phyloP scores from a whole-genome alignment of 2,797 vertebrate species.

The Parauchenoglanis ngamensis region DNA sequence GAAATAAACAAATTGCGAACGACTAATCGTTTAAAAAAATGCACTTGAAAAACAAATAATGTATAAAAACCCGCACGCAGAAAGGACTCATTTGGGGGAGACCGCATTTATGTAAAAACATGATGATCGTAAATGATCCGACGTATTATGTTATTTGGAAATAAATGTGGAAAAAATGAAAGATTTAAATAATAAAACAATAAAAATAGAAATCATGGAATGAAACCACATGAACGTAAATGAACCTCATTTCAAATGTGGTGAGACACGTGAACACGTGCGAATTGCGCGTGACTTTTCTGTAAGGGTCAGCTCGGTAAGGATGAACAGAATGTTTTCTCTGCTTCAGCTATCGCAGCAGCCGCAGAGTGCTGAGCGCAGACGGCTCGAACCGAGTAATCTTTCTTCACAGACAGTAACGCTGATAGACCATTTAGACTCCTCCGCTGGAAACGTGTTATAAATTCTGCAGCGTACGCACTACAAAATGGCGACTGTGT shows the following conservation, averaged over 20 bases:
- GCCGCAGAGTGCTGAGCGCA: slow-evolving; percentile 36
- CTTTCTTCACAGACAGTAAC: slow-evolving; percentile 45
- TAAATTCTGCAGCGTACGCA: slow-evolving; percentile 32
- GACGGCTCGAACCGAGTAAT: slow-evolving; percentile 21
- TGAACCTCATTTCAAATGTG: not conserved
- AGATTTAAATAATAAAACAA: not conserved
- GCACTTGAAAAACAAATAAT: no score
- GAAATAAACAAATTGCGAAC: no score
- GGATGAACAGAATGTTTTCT: slow-evolving; percentile 26
- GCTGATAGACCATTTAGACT: slow-evolving; percentile 45
- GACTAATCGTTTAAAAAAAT: no score
- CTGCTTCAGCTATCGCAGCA: slow-evolving; percentile 15
- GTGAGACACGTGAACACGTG: not conserved
- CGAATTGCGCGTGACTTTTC: not conserved
- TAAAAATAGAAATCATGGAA: not conserved
- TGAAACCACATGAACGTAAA: not conserved
- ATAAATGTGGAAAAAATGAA: no score
- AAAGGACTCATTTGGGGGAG: not conserved
- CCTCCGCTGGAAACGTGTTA: slow-evolving; percentile 28
- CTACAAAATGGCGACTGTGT: not conserved
- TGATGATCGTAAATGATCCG: no score
- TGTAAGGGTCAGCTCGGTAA: not conserved
- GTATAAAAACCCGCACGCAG: no score
- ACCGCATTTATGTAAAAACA: no score
- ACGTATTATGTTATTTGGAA: no score